These are phyloP conservation scores for Spea multiplicata DNA, from an alignment of 2,113 vertebrate species.

Conservation along the genomic window DNA sequence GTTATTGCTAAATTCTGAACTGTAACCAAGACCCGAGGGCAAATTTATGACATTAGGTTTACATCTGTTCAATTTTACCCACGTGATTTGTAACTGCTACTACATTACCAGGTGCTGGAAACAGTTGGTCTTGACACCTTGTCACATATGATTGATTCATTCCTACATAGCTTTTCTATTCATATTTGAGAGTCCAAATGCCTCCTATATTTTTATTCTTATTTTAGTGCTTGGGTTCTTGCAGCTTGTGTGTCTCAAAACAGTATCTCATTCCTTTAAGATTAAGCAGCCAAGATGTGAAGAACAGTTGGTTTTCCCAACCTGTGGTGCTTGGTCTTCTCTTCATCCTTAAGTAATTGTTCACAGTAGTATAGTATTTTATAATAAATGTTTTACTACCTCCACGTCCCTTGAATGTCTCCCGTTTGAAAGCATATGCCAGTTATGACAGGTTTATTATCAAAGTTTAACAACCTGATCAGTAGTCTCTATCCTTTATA, in stretches of 20 bases:
- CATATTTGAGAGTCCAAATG: too few relatives aligned
- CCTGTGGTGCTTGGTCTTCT: conserved; percentile 51
- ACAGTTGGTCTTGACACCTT: too few relatives aligned
- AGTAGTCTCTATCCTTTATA: conserved; percentile 51
- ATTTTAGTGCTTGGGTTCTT: too few relatives aligned
- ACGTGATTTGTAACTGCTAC: too few relatives aligned
- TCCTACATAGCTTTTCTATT: too few relatives aligned
- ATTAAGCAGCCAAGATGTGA: not conserved
- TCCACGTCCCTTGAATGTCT: conserved; percentile 54
- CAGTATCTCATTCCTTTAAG: not conserved
- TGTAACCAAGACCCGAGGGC: too few relatives aligned
- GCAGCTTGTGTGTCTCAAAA: not conserved
- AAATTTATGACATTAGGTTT: too few relatives aligned
- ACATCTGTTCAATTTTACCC: too few relatives aligned
- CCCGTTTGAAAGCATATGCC: conserved; percentile 51
- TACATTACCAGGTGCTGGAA: too few relatives aligned
- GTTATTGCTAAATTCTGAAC: too few relatives aligned
- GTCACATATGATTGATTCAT: too few relatives aligned
- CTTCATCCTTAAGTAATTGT: conserved; percentile 53
- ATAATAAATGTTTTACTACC: conserved; percentile 52
- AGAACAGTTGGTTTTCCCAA: conserved; percentile 11
- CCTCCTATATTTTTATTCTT: too few relatives aligned
- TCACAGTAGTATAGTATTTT: conserved; percentile 42
- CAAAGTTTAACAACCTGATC: conserved; percentile 53
- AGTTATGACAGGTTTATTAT: conserved; percentile 64